These are phyloP conservation scores for Copsychus sechellarum DNA, from an alignment of 2,113 vertebrate genomes.

Conservation along the genomic window DNA sequence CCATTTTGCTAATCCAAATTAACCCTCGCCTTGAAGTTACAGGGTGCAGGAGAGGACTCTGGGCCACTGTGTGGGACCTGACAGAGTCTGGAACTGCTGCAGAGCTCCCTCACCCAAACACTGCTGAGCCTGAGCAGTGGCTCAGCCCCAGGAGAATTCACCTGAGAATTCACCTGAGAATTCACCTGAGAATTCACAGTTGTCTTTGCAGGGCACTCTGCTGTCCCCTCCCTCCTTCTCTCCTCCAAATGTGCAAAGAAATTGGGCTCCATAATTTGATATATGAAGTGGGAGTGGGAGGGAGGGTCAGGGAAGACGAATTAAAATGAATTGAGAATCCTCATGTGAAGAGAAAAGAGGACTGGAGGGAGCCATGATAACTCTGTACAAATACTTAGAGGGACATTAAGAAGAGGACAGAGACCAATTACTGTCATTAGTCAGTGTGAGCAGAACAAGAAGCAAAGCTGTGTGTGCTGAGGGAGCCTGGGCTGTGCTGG, in stretches of 20 bases:
- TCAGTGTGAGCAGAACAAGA: neutral
- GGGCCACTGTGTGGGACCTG: neutral
- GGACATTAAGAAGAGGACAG: constrained; percentile 33
- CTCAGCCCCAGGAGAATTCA: neutral
- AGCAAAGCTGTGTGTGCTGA: neutral
- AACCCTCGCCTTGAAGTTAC: neutral
- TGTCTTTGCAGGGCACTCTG: neutral
- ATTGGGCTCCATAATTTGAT: neutral
- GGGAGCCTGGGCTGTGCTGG: neutral
- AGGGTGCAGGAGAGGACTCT: neutral
- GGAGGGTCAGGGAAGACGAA: constrained; percentile 31
- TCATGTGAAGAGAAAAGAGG: constrained; percentile 43
- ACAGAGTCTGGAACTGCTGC: too few species aligned
- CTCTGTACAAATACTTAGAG: constrained; percentile 44
- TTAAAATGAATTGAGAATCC: constrained; percentile 16
- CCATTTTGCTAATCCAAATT: neutral
- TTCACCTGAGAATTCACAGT: neutral
- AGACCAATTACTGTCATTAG: constrained; percentile 64
- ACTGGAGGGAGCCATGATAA: constrained; percentile 32
- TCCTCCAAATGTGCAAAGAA: neutral
- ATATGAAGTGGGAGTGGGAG: constrained; percentile 5
- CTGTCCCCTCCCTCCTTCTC: neutral
- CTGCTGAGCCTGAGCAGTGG: too few species aligned
- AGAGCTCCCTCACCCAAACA: too few species aligned
- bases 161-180: neutral